These are phyloP conservation scores for Myocastor coypus DNA, from an alignment of 2,113 vertebrate species.

Conservation along the genomic window DNA sequence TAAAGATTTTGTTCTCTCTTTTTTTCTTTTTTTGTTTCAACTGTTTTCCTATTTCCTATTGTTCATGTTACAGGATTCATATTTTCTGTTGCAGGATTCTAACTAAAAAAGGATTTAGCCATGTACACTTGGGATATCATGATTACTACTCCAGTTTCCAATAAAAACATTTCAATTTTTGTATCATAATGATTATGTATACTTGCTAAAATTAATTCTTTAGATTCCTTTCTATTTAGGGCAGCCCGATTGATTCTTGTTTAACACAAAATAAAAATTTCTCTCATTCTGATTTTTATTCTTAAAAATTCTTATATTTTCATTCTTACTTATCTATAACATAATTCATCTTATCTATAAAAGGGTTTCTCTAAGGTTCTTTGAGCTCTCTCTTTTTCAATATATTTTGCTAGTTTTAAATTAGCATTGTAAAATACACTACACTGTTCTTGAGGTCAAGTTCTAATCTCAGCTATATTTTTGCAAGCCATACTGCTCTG, in stretches of 20 bases:
- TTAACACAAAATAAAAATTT: background rate
- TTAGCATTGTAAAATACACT: background rate
- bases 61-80: background rate
- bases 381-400: background rate
- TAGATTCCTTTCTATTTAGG: conserved; percentile 7
- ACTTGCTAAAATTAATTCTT: background rate
- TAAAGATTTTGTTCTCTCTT: background rate
- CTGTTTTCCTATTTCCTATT: background rate
- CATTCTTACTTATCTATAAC: background rate
- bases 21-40: background rate
- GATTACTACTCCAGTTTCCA: background rate
- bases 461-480: background rate
- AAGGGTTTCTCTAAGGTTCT: background rate
- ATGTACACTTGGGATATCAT: background rate
- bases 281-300: background rate
- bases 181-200: background rate
- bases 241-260: background rate
- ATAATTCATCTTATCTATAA: background rate
- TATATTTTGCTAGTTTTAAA: background rate
- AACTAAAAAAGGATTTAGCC: background rate
- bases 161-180: background rate
- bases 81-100: conserved; percentile 45
- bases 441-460: background rate
- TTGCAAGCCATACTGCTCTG: background rate
- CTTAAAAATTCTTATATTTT: background rate